Conservation (phyloP, 2,888 invertebrate genomes). For the Eremobia ochroleuca region DNA sequence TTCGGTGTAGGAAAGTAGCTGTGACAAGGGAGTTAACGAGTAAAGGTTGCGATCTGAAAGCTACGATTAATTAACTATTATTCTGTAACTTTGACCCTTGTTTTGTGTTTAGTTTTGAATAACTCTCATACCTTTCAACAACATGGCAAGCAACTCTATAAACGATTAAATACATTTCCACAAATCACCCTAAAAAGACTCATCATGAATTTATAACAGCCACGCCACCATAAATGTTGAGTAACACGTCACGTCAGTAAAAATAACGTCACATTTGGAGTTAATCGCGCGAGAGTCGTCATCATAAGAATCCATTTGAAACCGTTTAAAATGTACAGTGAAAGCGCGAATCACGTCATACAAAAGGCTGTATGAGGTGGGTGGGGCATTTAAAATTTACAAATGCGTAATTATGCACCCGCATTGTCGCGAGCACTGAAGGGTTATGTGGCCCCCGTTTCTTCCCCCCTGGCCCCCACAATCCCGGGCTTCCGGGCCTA, state of each 20-base stretch:
- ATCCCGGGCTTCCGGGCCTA: conserved; percentile 89
- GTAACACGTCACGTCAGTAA: conserved; percentile 69
- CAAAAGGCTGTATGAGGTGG: conserved; percentile 89
- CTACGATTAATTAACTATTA: conserved; percentile 61
- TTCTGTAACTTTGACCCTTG: conserved; percentile 23
- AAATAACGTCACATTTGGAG: conserved; percentile 83
- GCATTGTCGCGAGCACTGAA: conserved; percentile 88
- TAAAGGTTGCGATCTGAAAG: conserved; percentile 72
- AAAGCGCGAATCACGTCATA: conserved; percentile 90
- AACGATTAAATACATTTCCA: not conserved
- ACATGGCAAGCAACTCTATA: not conserved
- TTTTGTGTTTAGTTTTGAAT: conserved; percentile 10
- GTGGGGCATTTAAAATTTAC: conserved; percentile 91
- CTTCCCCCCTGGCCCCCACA: conserved; percentile 76
- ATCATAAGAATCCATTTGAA: conserved; percentile 85
- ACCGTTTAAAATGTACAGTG: conserved; percentile 83
- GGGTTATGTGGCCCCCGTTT: conserved; percentile 82
- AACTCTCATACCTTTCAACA: not conserved
- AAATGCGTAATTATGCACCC: conserved; percentile 91
- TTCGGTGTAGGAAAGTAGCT: conserved; percentile 84
- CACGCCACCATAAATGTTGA: conserved; percentile 41
- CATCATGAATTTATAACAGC: conserved; percentile 22
- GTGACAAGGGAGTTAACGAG: conserved; percentile 75
- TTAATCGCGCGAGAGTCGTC: conserved; percentile 84
- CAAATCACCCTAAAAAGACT: conserved; percentile 1